phyloP scores from a whole-genome alignment of 2,888 invertebrate genomes.

The Parasteatoda lunata region DNA sequence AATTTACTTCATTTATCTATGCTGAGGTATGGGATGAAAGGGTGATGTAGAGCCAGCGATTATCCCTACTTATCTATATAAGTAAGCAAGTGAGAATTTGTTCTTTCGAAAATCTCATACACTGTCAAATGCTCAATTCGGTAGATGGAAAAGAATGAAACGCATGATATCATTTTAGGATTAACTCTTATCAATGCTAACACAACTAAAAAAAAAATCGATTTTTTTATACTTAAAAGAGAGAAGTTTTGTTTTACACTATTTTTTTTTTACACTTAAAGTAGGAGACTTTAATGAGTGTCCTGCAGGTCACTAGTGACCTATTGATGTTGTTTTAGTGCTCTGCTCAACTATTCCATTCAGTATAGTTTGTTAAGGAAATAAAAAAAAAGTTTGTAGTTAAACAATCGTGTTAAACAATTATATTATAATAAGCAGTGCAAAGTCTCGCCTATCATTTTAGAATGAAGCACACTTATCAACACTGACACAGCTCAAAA shows the following conservation, averaged over 20 bases:
- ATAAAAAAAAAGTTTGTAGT: too few species aligned
- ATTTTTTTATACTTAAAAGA: neutral
- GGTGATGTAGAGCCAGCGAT: conserved; percentile 50
- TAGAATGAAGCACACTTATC: too few species aligned
- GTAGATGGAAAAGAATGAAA: neutral
- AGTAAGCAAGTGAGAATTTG: conserved; percentile 57
- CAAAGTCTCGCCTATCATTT: too few species aligned
- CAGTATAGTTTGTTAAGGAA: too few species aligned
- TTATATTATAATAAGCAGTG: too few species aligned
- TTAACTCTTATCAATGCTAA: neutral
- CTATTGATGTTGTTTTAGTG: too few species aligned
- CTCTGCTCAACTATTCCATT: too few species aligned
- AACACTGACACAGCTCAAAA: too few species aligned
- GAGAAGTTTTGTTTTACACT: neutral
- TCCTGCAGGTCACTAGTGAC: too few species aligned
- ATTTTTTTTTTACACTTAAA: neutral
- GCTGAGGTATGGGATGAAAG: conserved; percentile 29
- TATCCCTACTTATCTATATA: conserved; percentile 54
- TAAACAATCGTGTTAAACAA: too few species aligned
- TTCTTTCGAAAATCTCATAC: conserved; percentile 12
- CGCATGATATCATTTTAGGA: neutral
- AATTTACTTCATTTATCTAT: conserved; percentile 48
- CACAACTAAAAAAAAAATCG: too few species aligned
- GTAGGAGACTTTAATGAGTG: too few species aligned
- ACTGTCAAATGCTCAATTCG: conserved; percentile 23